phyloP scores from a whole-genome alignment of 2,797 vertebrate species.

The Onychomys leucogaster region DNA sequence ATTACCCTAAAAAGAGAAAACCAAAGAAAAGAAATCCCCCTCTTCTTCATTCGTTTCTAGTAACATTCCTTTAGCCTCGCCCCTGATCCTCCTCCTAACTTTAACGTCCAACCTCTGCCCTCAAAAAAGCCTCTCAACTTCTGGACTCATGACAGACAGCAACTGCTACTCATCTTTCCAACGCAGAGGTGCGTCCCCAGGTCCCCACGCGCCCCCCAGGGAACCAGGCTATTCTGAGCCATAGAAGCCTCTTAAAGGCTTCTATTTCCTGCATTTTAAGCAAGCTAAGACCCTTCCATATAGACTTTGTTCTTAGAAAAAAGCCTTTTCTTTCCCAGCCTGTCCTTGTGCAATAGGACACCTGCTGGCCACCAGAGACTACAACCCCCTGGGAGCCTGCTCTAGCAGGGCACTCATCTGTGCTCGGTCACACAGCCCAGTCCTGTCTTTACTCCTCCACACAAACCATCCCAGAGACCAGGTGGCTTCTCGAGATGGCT shows the following conservation, averaged over 20 bases:
- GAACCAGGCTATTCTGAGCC: constrained; percentile 59
- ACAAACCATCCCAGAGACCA: constrained; percentile 62
- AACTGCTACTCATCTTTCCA: constrained; percentile 55
- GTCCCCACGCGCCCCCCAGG: constrained; percentile 30
- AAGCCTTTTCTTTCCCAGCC: constrained; percentile 59
- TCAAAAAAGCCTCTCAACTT: constrained; percentile 50
- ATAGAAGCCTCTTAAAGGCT: constrained; percentile 55
- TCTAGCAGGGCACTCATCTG: constrained; percentile 46
- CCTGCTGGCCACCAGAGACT: constrained; percentile 32
- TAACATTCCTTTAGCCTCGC: constrained; percentile 8
- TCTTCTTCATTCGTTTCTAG: constrained; percentile 6
- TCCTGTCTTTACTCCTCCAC: constrained; percentile 36
- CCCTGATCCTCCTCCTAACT: constrained; percentile 32
- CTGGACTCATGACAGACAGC: constrained; percentile 52
- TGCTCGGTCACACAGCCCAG: constrained; percentile 61
- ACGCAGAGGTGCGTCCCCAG: constrained; percentile 51
- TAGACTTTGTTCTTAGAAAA: constrained; percentile 65
- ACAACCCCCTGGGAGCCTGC: constrained; percentile 24
- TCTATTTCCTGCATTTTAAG: constrained; percentile 60
- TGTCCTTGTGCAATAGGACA: constrained; percentile 60
- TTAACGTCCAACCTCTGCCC: constrained; percentile 15
- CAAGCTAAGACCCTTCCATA: constrained; percentile 20
- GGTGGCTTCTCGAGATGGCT: constrained; percentile 56
- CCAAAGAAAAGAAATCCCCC: constrained; percentile 23
- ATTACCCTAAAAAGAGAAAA: constrained; percentile 12